Evolutionary conservation across 2,888 invertebrate genomes (phyloP).

Genomic region (Thecocarcelia acutangulata): DNA sequence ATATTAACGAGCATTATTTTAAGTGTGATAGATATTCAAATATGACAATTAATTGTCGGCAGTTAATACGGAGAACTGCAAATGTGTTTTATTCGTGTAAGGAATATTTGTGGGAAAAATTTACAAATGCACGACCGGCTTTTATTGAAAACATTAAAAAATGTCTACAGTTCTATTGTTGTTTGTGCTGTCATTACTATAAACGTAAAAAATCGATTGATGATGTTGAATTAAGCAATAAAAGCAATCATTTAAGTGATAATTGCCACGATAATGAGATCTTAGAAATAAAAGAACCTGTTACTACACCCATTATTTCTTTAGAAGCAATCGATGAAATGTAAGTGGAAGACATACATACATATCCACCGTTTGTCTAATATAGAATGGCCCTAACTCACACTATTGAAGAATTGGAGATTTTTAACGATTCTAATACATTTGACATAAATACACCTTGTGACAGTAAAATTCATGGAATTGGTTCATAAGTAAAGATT

Average conservation of each 20-base stretch:
- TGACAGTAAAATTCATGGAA: no score
- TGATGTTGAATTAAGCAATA: slow-evolving; percentile 57
- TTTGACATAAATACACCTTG: no score
- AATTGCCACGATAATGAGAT: slow-evolving; percentile 22
- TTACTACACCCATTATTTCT: slow-evolving; percentile 67
- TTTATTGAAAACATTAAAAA: slow-evolving; percentile 71
- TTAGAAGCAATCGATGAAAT: slow-evolving; percentile 66
- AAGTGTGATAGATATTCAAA: slow-evolving; percentile 20
- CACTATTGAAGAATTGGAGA: no score
- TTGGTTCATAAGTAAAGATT: no score
- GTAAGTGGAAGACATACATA: slow-evolving; percentile 68
- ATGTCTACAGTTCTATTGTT: slow-evolving; percentile 73
- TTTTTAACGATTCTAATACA: no score
- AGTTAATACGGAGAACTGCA: slow-evolving; percentile 60
- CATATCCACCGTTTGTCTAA: no score
- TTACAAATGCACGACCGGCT: slow-evolving; percentile 70
- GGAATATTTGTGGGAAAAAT: slow-evolving; percentile 73
- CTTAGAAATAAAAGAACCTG: slow-evolving; percentile 23
- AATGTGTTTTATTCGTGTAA: slow-evolving; percentile 68
- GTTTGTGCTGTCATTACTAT: slow-evolving; percentile 75
- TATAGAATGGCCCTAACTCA: no score
- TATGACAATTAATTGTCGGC: slow-evolving; percentile 43
- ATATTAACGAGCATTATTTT: neutral
- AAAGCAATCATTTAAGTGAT: slow-evolving; percentile 67
- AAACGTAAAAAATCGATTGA: slow-evolving; percentile 79